Conservation (phyloP, 2,888 invertebrate genomes). For the Acanthosepion pharaonis region DNA sequence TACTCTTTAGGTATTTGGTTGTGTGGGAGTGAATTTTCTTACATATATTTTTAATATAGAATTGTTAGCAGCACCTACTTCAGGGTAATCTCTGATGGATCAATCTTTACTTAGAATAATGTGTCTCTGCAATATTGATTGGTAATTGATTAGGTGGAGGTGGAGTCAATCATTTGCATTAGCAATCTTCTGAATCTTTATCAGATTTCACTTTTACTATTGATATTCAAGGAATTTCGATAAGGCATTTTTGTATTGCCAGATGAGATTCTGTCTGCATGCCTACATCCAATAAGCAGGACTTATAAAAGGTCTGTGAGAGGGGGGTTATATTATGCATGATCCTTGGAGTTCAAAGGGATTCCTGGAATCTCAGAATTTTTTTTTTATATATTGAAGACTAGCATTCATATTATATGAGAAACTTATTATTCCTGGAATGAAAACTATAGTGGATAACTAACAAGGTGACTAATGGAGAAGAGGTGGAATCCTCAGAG, state of each 20-base stretch:
- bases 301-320: too few species aligned
- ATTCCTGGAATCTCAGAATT: too few species aligned
- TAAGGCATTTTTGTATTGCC: neutral
- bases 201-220: neutral
- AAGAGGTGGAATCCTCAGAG: too few species aligned
- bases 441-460: too few species aligned
- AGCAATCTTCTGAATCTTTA: neutral
- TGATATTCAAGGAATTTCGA: neutral
- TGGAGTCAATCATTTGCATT: neutral
- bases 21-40: neutral
- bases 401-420: too few species aligned
- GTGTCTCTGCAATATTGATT: neutral
- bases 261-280: neutral
- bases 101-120: neutral
- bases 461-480: too few species aligned
- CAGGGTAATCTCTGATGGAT: neutral
- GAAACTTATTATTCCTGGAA: too few species aligned
- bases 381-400: too few species aligned
- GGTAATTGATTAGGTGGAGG: neutral
- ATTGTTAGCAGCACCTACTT: neutral
- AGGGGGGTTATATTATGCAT: too few species aligned
- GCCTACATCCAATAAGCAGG: neutral
- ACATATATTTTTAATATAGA: neutral
- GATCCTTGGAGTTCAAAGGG: too few species aligned
- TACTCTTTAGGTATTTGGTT: neutral